Conservation (phyloP, 2,797 vertebrate genomes). For the Gallinago solitaria region DNA sequence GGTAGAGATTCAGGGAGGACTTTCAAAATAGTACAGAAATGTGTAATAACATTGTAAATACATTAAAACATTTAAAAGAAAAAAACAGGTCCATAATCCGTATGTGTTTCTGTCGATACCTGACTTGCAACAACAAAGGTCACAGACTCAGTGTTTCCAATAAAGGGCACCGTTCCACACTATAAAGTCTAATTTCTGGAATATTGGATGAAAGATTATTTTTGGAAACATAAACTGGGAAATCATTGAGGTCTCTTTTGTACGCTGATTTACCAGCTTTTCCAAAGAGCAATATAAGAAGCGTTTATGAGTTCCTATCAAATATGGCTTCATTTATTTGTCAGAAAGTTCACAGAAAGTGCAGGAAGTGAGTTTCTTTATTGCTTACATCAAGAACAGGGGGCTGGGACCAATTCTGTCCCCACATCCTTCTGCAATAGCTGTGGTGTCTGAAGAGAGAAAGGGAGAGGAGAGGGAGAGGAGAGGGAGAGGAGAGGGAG, state of each 20-base stretch:
- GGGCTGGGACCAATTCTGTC: background rate
- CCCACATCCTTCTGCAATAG: background rate
- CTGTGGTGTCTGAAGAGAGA: background rate
- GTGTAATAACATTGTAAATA: background rate
- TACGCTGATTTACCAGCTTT: background rate
- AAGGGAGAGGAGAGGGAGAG: fast-evolving
- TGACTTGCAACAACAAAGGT: background rate
- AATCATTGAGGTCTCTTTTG: background rate
- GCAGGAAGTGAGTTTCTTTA: conserved; percentile 61
- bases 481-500: too few relatives aligned
- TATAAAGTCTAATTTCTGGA: background rate
- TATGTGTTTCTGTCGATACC: background rate
- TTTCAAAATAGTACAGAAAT: background rate
- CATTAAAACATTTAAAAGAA: background rate
- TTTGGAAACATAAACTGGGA: conserved; percentile 20
- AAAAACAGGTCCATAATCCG: background rate
- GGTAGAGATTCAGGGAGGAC: background rate
- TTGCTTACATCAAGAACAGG: conserved; percentile 36
- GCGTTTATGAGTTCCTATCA: conserved; percentile 33
- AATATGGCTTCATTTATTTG: conserved; percentile 59
- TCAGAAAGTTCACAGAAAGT: conserved; percentile 71
- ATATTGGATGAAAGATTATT: conserved; percentile 33
- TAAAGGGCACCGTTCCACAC: background rate
- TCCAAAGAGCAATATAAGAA: conserved; percentile 33
- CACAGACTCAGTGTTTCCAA: background rate